Evolutionary conservation across 2,888 invertebrate species (phyloP).

Genomic region (Apomyelois bistriatella): DNA sequence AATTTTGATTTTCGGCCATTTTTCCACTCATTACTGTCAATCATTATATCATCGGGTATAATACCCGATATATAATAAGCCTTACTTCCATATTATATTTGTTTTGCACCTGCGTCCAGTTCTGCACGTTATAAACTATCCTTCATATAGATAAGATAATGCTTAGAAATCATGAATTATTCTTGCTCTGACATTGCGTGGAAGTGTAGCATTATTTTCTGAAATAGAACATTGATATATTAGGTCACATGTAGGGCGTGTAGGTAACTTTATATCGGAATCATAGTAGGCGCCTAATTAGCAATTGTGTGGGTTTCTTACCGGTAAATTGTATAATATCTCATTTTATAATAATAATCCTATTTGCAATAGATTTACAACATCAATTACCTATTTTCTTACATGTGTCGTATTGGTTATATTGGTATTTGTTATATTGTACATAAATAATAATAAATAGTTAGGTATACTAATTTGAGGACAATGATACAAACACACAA

Average conservation of each 20-base stretch:
- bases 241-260: background rate
- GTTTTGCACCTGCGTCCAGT: constrained; percentile 36
- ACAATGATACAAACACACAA: too few relatives aligned
- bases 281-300: background rate
- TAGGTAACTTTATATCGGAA: background rate
- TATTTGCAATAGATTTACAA: too few relatives aligned
- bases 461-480: too few relatives aligned
- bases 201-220: constrained; percentile 57
- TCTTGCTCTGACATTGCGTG: constrained; percentile 32
- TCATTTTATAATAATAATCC: too few relatives aligned
- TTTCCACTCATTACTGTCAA: too few relatives aligned
- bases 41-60: too few relatives aligned
- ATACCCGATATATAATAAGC: background rate
- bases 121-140: constrained; percentile 51
- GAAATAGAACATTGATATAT: constrained; percentile 10
- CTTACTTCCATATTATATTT: background rate
- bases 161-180: constrained; percentile 57
- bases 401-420: too few relatives aligned
- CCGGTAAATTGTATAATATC: background rate
- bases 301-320: background rate
- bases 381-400: too few relatives aligned
- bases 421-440: too few relatives aligned
- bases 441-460: too few relatives aligned
- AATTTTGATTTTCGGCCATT: too few relatives aligned
- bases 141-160: constrained; percentile 61